These are phyloP conservation scores for Elanus axillaris DNA, from an alignment of 2,113 vertebrate genomes.

Conservation along the genomic window DNA sequence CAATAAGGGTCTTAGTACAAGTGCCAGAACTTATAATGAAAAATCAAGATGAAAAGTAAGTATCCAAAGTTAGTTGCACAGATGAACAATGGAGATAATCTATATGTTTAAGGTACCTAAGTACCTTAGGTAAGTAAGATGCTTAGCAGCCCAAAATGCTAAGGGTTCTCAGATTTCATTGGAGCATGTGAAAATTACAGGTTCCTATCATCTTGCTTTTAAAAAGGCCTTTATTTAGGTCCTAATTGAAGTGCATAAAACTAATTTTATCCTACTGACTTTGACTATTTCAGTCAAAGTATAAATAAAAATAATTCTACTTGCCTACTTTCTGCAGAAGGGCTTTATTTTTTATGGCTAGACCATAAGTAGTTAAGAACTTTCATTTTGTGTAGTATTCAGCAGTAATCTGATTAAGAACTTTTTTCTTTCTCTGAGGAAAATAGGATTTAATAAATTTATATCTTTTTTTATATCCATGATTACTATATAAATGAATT, in stretches of 20 bases:
- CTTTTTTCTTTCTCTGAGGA: not conserved
- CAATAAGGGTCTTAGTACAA: not conserved
- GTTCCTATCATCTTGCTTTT: not conserved
- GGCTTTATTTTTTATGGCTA: not conserved
- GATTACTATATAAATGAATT: not conserved
- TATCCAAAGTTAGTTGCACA: not conserved
- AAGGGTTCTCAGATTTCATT: not conserved
- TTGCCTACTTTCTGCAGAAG: not conserved
- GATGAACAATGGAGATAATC: not conserved
- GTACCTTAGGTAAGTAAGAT: not conserved
- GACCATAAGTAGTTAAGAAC: not conserved
- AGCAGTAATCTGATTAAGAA: not conserved
- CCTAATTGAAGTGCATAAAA: not conserved
- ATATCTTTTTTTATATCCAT: not conserved
- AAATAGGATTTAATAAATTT: not conserved
- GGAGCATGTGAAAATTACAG: not conserved
- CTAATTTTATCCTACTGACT: not conserved
- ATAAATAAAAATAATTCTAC: not conserved
- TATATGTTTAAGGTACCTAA: not conserved
- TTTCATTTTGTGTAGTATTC: not conserved
- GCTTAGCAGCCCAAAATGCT: not conserved
- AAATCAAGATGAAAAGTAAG: not conserved
- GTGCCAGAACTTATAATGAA: not conserved
- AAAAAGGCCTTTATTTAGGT: not conserved
- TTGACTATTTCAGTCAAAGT: not conserved